Base-by-base conservation (phyloP, 2,797 vertebrate genomes). In the Mionectes olivaceus region DNA sequence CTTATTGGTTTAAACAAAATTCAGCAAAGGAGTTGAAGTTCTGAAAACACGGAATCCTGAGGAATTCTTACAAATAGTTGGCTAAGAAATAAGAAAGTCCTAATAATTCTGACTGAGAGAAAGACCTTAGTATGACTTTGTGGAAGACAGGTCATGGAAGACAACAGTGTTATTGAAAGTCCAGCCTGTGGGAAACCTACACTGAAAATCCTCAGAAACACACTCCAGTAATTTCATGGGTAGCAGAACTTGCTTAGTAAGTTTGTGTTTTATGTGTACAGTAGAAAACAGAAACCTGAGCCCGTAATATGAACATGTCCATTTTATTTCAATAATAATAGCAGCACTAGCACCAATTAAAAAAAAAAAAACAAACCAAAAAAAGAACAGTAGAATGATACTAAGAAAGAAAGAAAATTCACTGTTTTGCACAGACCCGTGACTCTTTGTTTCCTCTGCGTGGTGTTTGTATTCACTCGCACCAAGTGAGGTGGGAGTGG, bases 271-370 rank as follows among this genome's bases (percentile, higher is more conserved):
- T 59, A 32, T 2, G 1, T 33, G 12, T 50, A 14, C 11, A 56
- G 49, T 8, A 70, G 27, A 75, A 95, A 85, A 50, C 14, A 83
- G 64, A 92, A 74, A 70, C 33, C 9, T 68, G 30, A 91, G 56
- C 27, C 13, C 7, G 4, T 56, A 33, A 55, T 30, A 61, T 9
- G 39, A 22, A 49, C 5, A 13, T 61, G 11, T 27, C 8, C 2
- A 14, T 37, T 94, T 83, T 57, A 88, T 57, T 78, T 60, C 27
- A 19, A 19, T 75, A 61, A 85, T n/a, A 64, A 39, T 9, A 67
- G 4, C 28, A 55, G 5, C 19, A 28, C 11, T 32, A 33, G 2
- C 14, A 39, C 17, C 5, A 55, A n/a, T 43, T 82, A n/a, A n/a
- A 86, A 92, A 23, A 47, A 46, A 23, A 46, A 3, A 68, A 23